phyloP scores from a whole-genome alignment of 2,888 invertebrate species.

The Apamea anceps region DNA sequence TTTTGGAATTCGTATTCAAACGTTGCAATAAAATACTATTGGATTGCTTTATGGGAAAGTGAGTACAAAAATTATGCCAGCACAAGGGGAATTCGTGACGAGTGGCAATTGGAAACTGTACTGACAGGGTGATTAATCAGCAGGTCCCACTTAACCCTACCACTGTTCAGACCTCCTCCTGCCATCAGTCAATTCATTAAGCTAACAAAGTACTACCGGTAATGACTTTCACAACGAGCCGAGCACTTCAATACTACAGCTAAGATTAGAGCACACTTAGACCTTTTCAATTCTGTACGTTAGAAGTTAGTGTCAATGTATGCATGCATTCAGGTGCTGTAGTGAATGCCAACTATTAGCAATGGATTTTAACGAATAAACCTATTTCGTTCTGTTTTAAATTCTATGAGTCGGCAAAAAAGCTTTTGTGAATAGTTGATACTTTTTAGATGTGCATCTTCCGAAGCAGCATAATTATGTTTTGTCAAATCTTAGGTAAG shows the following conservation, averaged over 20 bases:
- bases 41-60: conserved; percentile 66
- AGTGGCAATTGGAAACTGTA: conserved; percentile 88
- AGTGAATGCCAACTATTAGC: conserved; percentile 2
- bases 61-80: conserved; percentile 77
- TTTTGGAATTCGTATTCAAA: conserved; percentile 63
- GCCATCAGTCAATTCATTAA: conserved; percentile 90
- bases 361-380: background rate
- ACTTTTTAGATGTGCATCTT: background rate
- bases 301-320: conserved; percentile 54
- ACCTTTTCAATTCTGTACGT: conserved; percentile 67
- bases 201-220: conserved; percentile 89
- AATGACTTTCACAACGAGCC: conserved; percentile 87
- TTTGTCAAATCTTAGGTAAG: background rate
- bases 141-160: conserved; percentile 89
- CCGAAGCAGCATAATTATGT: background rate
- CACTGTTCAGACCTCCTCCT: conserved; percentile 86
- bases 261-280: conserved; percentile 75
- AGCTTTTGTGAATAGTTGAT: background rate
- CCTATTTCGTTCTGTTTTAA: background rate
- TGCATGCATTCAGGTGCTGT: conserved; percentile 15
- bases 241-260: conserved; percentile 78
- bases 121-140: conserved; percentile 90
- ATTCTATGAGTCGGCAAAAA: background rate
- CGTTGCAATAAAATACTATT: conserved; percentile 63
- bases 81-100: conserved; percentile 84